Evolutionary conservation across 2,113 vertebrate species (phyloP).

Genomic region (Cephalopholis sonnerati): DNA sequence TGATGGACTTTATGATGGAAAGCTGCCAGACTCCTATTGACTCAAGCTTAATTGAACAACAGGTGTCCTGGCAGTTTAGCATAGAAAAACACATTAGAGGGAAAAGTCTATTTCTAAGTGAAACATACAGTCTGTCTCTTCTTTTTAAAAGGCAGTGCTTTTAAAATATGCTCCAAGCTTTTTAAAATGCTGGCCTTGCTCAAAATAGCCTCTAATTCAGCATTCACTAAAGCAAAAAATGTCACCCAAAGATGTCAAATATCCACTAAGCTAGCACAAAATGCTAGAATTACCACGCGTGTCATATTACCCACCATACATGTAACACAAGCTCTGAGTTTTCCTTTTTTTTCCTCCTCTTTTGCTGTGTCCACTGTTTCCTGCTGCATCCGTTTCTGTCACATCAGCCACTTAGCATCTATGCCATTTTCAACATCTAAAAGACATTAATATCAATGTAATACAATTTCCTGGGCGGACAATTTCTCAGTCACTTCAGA

Average conservation of each 20-base stretch:
- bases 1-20: constrained; percentile 18
- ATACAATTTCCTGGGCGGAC: background rate
- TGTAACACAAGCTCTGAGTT: constrained; percentile 41
- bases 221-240: constrained; percentile 24
- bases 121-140: background rate
- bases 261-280: constrained; percentile 34
- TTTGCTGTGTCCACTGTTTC: constrained; percentile 34
- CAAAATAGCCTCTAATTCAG: background rate
- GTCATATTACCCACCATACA: constrained; percentile 40
- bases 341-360: background rate
- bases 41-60: background rate
- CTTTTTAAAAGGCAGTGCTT: background rate
- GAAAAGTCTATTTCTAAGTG: background rate
- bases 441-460: constrained; percentile 1
- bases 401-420: constrained; percentile 36
- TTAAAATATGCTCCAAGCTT: background rate
- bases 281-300: constrained; percentile 26
- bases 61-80: constrained; percentile 5
- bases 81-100: background rate
- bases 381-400: constrained; percentile 34
- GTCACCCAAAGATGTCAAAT: constrained; percentile 29
- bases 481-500: background rate
- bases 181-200: background rate
- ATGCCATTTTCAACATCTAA: constrained; percentile 23
- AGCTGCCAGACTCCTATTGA: constrained; percentile 8